Evolutionary conservation across 2,113 vertebrate genomes (phyloP), one percentile per base, ranked within the genome.

Genomic region (Ammodytes dubius): DNA sequence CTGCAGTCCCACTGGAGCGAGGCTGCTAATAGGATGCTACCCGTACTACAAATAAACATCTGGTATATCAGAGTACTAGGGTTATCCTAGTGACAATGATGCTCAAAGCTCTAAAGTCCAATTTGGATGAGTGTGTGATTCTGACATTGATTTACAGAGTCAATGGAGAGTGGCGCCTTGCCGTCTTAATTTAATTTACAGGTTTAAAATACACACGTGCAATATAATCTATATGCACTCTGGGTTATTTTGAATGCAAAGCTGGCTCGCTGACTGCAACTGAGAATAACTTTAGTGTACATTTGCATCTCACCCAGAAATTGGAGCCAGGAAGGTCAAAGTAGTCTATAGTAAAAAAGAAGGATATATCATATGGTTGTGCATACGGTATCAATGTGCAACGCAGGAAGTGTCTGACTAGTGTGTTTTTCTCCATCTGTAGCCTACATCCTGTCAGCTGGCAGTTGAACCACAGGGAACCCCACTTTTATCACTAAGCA

Each of bases 401-500:
- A n/a, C 12, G 17, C 70, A 85, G 70, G 77, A 86, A 84, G 79
- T 79, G 71, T 89, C 64, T 90, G 79, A 87, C 89, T 88, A 85
- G 82, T 74, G 74, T 85, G 87, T 70, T 83, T 86, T 88, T 83
- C 81, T 70, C 73, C 81, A 79, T 79, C 77, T 88, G 73, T 64
- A 68, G 71, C 60, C 74, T 61, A 87, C 86, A 91, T 93, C 88
- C 89, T 91, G 83, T 84, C 82, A 81, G 87, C 80, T 87, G 72
- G 56, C 64, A 63, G 57, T 40, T 78, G 60, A 76, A 83, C 85
- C 60, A 70, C 81, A 66, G 82, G 89, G 80, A 86, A 67, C 56
- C 39, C 9, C 5, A 14, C 77, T 90, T 90, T 82, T 82, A 84
- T 69, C 72, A 68, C 77, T 63, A 35, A 81, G 49, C 52, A 39